Base-by-base conservation (phyloP, 2,797 vertebrate species). In the Alosa sapidissima region DNA sequence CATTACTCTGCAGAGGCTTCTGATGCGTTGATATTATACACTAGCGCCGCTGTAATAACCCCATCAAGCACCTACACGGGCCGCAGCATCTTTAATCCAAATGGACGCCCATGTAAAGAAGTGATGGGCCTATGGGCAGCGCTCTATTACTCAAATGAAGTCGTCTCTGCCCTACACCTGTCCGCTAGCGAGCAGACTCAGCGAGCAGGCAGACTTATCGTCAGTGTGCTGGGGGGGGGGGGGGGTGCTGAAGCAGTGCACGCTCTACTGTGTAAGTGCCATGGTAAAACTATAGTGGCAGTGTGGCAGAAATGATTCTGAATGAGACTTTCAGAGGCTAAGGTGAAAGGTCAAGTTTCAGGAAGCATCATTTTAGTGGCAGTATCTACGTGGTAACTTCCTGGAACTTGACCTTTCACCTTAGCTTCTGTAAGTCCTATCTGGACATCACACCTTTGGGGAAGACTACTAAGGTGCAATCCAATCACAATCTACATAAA, bases 321-420 rank as follows among this genome's bases (percentile, higher is more conserved):
- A 5, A 10, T 75, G 68, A 75, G 33, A 19, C 36, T 75, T 1
- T 45, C 36, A 45, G 68, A 45, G 68, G 1, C 36, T 4, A 16
- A 75, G 68, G 68, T 75, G 33, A 75, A 75, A 75, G 68, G 68
- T 75, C 68, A 75, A 75, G 33, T 75, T 75, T 5, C 36, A 75
- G 33, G 36, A 45, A 41, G 24, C 14, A 75, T 6, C 1, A 19
- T 75, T 41, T 41, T 45, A 72, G 7, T 36, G 13, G 7, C 62
- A 68, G 28, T 24, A 72, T 13, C 28, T 13, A 3, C 33, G 24
- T 49, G 48, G 9, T 9, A 51, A 72, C n/a, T 72, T 36, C 36
- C 33, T 75, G 36, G 14, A 75, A 75, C 33, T 75, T 75, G 68
- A 75, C 68, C 68, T 75, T 75, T 75, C 33, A 75, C 68, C 68